Conservation (phyloP, 2,888 invertebrate species). For the Dynastes hyllus region DNA sequence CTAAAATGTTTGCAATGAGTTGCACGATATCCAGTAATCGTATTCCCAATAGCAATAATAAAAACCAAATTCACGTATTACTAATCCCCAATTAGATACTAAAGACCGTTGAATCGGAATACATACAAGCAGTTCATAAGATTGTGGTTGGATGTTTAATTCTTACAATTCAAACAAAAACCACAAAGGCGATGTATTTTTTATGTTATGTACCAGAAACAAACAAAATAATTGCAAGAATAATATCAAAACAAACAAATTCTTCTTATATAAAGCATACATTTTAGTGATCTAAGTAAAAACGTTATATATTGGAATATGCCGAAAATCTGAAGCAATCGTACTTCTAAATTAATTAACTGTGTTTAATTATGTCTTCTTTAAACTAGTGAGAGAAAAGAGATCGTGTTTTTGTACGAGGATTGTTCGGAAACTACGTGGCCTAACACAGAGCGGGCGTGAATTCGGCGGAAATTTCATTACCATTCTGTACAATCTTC, state of each 20-base stretch:
- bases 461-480: too few species aligned
- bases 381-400: too few species aligned
- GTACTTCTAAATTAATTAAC: too few species aligned
- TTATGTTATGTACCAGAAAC: not conserved
- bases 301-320: not conserved
- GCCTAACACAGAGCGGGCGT: too few species aligned
- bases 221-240: slow-evolving; percentile 6
- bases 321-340: not conserved
- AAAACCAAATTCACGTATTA: not conserved
- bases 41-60: too few species aligned
- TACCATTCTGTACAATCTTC: too few species aligned
- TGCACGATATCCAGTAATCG: too few species aligned
- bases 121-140: not conserved
- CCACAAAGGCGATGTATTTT: slow-evolving; percentile 21
- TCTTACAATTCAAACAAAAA: slow-evolving; percentile 20
- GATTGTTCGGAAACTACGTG: too few species aligned
- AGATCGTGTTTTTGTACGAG: too few species aligned
- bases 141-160: slow-evolving; percentile 20
- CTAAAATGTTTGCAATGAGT: not conserved
- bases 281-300: not conserved
- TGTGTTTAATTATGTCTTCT: too few species aligned
- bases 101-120: not conserved
- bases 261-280: not conserved
- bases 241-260: slow-evolving; percentile 6
- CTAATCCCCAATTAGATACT: not conserved